Conservation (phyloP, 2,113 vertebrate genomes). For the Cyanoliseus patagonus region DNA sequence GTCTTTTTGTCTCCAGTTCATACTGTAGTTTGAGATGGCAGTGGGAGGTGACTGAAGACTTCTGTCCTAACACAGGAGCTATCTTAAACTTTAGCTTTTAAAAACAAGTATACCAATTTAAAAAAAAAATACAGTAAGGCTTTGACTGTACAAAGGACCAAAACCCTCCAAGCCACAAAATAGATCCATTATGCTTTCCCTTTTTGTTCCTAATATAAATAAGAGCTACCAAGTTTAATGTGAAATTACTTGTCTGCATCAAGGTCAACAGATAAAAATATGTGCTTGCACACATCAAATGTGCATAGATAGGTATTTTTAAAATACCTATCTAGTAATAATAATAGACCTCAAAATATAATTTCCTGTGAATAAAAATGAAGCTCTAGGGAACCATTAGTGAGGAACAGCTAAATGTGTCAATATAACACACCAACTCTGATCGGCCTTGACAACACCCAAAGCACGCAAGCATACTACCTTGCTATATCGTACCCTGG, state of each 20-base stretch:
- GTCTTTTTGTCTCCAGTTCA: neutral
- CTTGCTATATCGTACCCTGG: neutral
- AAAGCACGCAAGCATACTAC: neutral
- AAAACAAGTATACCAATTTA: neutral
- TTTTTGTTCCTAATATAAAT: neutral
- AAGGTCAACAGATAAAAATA: neutral
- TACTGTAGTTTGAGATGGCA: neutral
- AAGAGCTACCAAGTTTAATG: neutral
- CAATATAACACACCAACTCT: neutral
- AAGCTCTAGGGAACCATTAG: neutral
- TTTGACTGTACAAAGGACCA: neutral
- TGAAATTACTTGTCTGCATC: neutral
- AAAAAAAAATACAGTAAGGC: neutral
- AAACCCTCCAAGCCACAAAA: neutral
- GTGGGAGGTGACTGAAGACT: neutral
- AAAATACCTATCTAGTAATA: neutral
- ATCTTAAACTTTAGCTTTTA: neutral
- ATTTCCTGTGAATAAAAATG: neutral
- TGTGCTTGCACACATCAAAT: neutral
- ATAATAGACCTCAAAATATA: neutral
- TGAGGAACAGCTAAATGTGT: neutral
- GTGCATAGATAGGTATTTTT: neutral
- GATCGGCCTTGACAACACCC: neutral
- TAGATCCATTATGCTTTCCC: neutral
- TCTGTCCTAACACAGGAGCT: neutral